Percentiles rank a stretch among this genome's conserved stretches.
Evolutionary conservation across 2,113 vertebrate genomes (phyloP).

Genomic region (Bubo scandiacus): DNA sequence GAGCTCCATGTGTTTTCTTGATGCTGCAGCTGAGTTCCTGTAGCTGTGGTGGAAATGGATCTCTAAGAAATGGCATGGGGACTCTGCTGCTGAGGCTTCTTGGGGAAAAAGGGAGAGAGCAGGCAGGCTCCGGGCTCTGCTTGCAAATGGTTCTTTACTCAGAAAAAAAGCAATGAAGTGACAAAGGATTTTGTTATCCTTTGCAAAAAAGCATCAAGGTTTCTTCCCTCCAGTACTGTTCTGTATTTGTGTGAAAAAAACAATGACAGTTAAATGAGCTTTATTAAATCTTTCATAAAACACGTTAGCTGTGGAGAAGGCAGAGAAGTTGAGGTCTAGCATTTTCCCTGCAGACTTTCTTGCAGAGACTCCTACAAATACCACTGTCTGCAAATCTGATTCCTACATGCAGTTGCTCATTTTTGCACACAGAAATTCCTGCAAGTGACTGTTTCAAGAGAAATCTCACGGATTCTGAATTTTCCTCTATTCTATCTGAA

Average conservation of each 20-base stretch:
- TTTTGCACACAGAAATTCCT: background rate
- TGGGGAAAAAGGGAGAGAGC: background rate
- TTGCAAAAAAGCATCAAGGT: background rate
- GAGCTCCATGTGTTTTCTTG: background rate
- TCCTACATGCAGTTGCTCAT: background rate
- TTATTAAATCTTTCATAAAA: background rate
- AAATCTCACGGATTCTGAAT: background rate
- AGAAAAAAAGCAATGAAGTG: background rate
- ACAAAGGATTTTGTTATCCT: background rate
- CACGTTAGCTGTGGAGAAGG: background rate
- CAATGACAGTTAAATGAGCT: background rate
- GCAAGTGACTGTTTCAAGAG: background rate
- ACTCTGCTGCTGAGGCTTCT: background rate
- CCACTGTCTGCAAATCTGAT: background rate
- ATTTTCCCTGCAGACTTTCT: background rate
- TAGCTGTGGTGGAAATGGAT: background rate
- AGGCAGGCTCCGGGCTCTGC: fast-evolving
- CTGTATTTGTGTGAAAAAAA: background rate
- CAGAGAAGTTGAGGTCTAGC: background rate
- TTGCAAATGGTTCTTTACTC: background rate
- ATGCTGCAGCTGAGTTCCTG: background rate
- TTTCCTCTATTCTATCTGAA: background rate
- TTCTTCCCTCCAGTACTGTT: background rate
- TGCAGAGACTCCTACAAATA: background rate
- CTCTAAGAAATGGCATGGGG: background rate